Percentiles rank a stretch among this genome's conserved stretches.
phyloP scores from a whole-genome alignment of 2,113 vertebrate genomes.

The Thymallus thymallus region DNA sequence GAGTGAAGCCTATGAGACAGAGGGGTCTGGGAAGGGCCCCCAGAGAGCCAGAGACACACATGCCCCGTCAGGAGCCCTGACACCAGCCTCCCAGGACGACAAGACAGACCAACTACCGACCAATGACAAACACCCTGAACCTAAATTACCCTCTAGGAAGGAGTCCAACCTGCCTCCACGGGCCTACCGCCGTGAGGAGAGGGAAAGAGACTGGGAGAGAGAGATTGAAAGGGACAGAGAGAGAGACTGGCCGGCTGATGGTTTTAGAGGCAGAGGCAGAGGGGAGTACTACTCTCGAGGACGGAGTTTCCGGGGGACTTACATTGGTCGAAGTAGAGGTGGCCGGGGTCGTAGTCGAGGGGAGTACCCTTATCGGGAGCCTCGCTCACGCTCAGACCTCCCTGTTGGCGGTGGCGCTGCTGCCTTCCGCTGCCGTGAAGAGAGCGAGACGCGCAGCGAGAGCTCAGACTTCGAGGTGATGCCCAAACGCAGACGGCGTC shows the following conservation, averaged over 20 bases:
- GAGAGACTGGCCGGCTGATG: conserved; percentile 87
- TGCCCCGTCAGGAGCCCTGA: conserved; percentile 50
- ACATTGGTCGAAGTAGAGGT: conserved; percentile 86
- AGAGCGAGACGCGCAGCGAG: conserved; percentile 96
- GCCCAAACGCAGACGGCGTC: conserved; percentile 88
- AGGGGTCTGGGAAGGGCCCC: background rate
- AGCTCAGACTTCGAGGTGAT: conserved; percentile 96
- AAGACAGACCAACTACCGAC: conserved; percentile 73
- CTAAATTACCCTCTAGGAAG: conserved; percentile 76
- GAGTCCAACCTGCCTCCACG: conserved; percentile 84
- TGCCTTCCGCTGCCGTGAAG: conserved; percentile 84
- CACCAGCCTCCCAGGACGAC: conserved; percentile 39
- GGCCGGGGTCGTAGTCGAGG: conserved; percentile 86
- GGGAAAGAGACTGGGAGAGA: conserved; percentile 85
- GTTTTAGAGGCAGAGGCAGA: conserved; percentile 87
- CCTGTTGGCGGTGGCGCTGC: conserved; percentile 62
- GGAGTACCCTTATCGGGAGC: conserved; percentile 88
- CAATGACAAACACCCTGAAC: conserved; percentile 80
- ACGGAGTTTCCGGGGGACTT: conserved; percentile 91
- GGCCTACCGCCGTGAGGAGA: conserved; percentile 86
- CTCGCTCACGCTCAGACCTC: conserved; percentile 81
- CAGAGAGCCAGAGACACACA: conserved; percentile 64
- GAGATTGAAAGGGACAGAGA: conserved; percentile 86
- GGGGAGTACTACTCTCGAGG: conserved; percentile 97
- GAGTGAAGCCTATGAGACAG: conserved; percentile 54